Evolutionary conservation across 2,113 vertebrate species (phyloP), one percentile per base, ranked within the genome.

Genomic region (Zeus faber): DNA sequence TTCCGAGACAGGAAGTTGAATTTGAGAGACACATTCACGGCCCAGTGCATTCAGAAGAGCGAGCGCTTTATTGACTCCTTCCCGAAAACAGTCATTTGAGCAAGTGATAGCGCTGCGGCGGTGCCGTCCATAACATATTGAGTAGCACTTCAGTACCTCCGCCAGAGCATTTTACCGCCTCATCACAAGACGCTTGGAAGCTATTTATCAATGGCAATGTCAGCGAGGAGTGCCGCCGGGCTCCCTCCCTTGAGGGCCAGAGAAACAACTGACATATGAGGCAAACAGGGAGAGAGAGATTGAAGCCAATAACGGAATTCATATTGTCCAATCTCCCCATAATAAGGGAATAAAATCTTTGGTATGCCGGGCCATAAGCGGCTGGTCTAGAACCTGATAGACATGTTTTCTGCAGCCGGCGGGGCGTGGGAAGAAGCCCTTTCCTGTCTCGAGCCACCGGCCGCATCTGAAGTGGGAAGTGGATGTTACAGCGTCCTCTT

Each of bases 121-220:
- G 6, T 11, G 4, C 54, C 39, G 54, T 67, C 69, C 56, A 58
- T 67, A 72, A 70, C 55, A 40, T 60, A 65, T 61, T 46, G 58
- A 66, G 44, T 29, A 66, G 58, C 44, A 51, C 61, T 57, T 58
- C 31, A 5, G 46, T 39, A 41, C 49, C 49, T 67, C 46, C 13
- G 50, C 43, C 47, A 55, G 40, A 49, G 67, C 53, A 45, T 71
- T 74, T 74, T 65, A 75, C 37, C 5, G 3, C 56, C 47, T 68
- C 73, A 65, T 74, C 57, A 71, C 62, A 74, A 59, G 37, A 50
- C 1, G 8, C 39, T 56, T 49, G 41, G 54, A 65, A 58, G 60
- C 57, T 65, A 73, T 71, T 74, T 62, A 74, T 79, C 72, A 73
- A 50, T 2, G 4, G 31, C 27, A 60, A 22, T 27, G 37, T 58